Percentiles rank a stretch among this genome's conserved stretches.
These are phyloP conservation scores for Nasonia giraulti DNA, from an alignment of 1,140 invertebrate species.

Conservation along the genomic window DNA sequence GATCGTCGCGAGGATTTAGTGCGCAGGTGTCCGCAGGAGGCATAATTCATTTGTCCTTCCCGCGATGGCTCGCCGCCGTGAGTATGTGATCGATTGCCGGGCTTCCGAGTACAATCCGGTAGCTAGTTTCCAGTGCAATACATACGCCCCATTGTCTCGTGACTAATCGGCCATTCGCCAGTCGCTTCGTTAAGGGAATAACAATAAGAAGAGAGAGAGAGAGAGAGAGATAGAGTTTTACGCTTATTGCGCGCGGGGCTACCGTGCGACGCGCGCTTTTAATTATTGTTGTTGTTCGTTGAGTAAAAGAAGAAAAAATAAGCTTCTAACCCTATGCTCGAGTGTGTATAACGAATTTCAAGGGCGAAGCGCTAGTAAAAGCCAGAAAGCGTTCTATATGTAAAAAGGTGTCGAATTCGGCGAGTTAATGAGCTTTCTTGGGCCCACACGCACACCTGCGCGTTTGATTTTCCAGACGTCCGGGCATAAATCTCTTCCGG, in stretches of 20 bases:
- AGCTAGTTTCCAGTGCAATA: constrained; percentile 48
- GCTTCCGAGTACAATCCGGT: constrained; percentile 64
- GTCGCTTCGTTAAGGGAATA: constrained; percentile 27
- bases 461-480: constrained; percentile 40
- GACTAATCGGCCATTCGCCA: constrained; percentile 68
- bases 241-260: neutral
- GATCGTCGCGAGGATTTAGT: constrained; percentile 20
- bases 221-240: neutral
- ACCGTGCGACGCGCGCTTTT: neutral
- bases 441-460: constrained; percentile 17
- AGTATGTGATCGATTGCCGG: constrained; percentile 66
- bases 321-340: too few species aligned
- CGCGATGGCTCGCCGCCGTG: constrained; percentile 32
- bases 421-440: neutral
- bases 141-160: constrained; percentile 62
- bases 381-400: neutral
- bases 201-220: neutral
- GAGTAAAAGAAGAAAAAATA: too few species aligned
- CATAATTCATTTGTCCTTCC: neutral
- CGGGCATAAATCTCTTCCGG: constrained; percentile 37
- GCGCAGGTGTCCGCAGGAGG: constrained; percentile 6
- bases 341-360: neutral
- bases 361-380: neutral
- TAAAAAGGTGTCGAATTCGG: constrained; percentile 1
- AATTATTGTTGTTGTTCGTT: too few species aligned